Evolutionary conservation across 2,797 vertebrate genomes (phyloP), one percentile per base, ranked within the genome.

Genomic region (Urocyon cinereoargenteus): DNA sequence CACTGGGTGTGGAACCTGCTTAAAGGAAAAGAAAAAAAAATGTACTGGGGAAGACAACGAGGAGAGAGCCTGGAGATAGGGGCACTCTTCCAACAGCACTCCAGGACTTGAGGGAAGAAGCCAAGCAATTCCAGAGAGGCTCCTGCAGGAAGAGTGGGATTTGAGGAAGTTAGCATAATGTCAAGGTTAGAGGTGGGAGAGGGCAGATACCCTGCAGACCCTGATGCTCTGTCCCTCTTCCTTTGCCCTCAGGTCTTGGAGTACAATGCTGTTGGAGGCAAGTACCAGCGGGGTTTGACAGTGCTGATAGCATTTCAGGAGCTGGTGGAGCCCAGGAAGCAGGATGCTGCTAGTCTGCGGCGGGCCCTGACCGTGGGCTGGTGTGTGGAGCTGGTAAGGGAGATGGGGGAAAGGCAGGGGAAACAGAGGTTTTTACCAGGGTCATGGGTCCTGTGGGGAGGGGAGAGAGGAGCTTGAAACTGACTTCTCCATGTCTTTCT

Each of bases 381-480:
- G 99, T 99, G 99, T 98, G 99, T 99, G 86, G 99, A 99, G 97
- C 97, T 99, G 99, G 99, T 99, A 96, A 99, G 99, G 24, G 6
- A 31, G 8, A 0, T 7, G 0, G 21, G 24, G 70, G 18, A 55
- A 70, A 28, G 28, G 85, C 57, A 10, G 36, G 66, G 55, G 26
- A 40, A n/a, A n/a, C n/a, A 0, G 83, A n/a, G 22, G 22, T 4
- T 45, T 45, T 70, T 51, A 6, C 68, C 22, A 10, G 15, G 34
- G 40, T 40, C 40, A 45, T 64, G 49, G 53, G 2, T 66, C 36
- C 36, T 49, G 70, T 11, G 5, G n/a, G 61, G 51, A 36, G 18
- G 10, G 49, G 36, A 14, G 55, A 24, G 40, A 1, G 34, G 36
- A 28, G 40, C 18, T 73, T 85, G 45, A 36, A 24, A 26, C 45